Percentiles rank a stretch among this genome's conserved stretches.
Conservation (phyloP, 1,140 invertebrate genomes). For the Euwallacea similis region DNA sequence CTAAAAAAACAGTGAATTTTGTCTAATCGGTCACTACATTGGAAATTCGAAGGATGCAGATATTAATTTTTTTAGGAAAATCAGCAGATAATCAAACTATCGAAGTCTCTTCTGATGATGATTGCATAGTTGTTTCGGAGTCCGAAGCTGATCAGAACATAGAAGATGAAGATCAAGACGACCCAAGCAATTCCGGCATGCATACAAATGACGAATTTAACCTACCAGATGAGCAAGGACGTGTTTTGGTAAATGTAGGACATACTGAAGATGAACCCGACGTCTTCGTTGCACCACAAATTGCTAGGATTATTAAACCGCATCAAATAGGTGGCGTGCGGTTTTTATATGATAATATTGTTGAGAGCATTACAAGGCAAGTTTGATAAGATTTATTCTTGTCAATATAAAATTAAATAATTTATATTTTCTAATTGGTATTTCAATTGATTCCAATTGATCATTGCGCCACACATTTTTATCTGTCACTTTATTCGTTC, state of each 20-base stretch:
- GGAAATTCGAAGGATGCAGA: not conserved
- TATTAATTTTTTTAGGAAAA: constrained; percentile 17
- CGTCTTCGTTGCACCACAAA: constrained; percentile 91
- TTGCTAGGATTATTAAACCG: constrained; percentile 91
- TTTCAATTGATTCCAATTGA: not conserved
- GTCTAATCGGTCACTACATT: too few species aligned
- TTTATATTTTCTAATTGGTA: not conserved
- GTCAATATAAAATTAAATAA: not conserved
- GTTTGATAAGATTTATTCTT: not conserved
- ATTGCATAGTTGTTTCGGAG: constrained; percentile 80
- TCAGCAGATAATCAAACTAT: constrained; percentile 50
- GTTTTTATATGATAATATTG: constrained; percentile 95
- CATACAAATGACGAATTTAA: constrained; percentile 92
- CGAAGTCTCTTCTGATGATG: constrained; percentile 71
- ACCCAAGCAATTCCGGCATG: constrained; percentile 66
- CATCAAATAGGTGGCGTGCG: constrained; percentile 96
- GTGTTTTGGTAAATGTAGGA: constrained; percentile 94
- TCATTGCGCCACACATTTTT: not conserved
- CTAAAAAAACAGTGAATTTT: too few species aligned
- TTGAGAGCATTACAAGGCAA: constrained; percentile 77
- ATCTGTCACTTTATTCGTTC: not conserved
- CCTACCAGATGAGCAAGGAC: constrained; percentile 85
- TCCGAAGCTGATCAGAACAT: constrained; percentile 63
- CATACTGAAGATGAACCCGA: constrained; percentile 91
- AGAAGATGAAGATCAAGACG: constrained; percentile 64